Conservation (phyloP, 1,140 invertebrate genomes). For the Drosophila takahashii region DNA sequence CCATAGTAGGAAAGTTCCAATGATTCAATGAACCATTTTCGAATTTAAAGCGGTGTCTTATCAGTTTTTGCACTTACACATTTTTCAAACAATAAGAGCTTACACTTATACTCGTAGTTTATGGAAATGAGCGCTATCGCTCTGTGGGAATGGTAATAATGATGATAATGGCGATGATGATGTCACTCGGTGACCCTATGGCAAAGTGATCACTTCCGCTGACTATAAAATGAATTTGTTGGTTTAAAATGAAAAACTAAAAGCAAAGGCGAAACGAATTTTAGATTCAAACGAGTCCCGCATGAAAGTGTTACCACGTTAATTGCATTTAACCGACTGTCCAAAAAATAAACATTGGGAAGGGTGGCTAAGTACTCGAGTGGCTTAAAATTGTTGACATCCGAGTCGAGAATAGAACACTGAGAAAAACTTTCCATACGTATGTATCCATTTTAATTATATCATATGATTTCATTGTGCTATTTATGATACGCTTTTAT, state of each 20-base stretch:
- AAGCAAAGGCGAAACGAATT: conserved; percentile 19
- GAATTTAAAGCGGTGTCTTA: conserved; percentile 11
- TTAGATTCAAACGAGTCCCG: conserved; percentile 6
- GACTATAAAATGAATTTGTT: not conserved
- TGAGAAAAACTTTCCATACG: conserved; percentile 14
- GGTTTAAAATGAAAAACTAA: conserved; percentile 4
- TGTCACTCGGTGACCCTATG: conserved; percentile 18
- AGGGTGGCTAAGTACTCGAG: not conserved
- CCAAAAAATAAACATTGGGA: conserved; percentile 7
- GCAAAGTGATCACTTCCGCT: conserved; percentile 35
- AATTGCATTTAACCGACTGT: conserved; percentile 44
- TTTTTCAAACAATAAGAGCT: conserved; percentile 12
- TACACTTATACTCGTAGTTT: conserved; percentile 11
- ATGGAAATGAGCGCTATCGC: not conserved
- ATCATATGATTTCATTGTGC: too few species aligned
- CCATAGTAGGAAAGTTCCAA: not conserved
- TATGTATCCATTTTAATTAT: not conserved
- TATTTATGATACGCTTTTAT: too few species aligned
- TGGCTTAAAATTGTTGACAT: conserved; percentile 41
- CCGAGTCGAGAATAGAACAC: conserved; percentile 18
- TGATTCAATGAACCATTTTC: not conserved
- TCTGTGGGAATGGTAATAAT: not conserved
- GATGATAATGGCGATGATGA: conserved; percentile 9
- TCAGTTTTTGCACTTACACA: conserved; percentile 15
- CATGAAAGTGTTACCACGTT: conserved; percentile 42